Base-by-base conservation (phyloP, 1,140 invertebrate species). In the Drosophila insularis region DNA sequence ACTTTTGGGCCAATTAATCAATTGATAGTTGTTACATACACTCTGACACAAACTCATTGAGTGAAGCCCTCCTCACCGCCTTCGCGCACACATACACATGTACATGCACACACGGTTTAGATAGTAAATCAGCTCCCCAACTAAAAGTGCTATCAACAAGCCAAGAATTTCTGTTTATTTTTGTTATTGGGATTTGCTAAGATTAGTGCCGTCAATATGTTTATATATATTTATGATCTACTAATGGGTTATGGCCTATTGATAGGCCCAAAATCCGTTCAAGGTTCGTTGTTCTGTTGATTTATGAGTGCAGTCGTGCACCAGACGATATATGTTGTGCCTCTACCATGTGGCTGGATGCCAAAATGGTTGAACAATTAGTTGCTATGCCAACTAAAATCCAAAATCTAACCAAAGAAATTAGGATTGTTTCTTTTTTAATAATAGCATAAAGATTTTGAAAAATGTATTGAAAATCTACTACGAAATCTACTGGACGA, bases 1-100 rank as follows among this genome's bases (percentile, higher is more conserved):
- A 58, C 50, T 67, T 72, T 63, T 40, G 17, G 71, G 40, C 39
- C 64, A 75, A 75, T 75, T 75, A 75, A 21, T 59, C 73, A 75
- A 63, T 75, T 75, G 73, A 69, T 76, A 60, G 65, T 76, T 58
- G 17, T 50, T 50, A 50, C 17, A 11, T 50, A 21, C 43, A 21
- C 2, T 21, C n/a, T 14, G 27, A 2, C 43, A 50, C 43, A 50
- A 8, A 19, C 43, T 21, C 17, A 7, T 17, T 19, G 5, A 6
- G 32, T 8, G 10, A 35, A 35, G 10, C 10, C 10, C 6, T 32
- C 5, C 32, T 1, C 32, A 32, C 32, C 23, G 23, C 23, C 23
- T 4, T 32, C 32, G 8, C 8, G 8, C 10, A 40, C 39, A 40
- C 39, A n/a, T 23, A n/a, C 39, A 5, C n/a, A 40, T 3, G 14